Conservation (phyloP, 2,113 vertebrate genomes). For the Tenebrosternarchus preto region DNA sequence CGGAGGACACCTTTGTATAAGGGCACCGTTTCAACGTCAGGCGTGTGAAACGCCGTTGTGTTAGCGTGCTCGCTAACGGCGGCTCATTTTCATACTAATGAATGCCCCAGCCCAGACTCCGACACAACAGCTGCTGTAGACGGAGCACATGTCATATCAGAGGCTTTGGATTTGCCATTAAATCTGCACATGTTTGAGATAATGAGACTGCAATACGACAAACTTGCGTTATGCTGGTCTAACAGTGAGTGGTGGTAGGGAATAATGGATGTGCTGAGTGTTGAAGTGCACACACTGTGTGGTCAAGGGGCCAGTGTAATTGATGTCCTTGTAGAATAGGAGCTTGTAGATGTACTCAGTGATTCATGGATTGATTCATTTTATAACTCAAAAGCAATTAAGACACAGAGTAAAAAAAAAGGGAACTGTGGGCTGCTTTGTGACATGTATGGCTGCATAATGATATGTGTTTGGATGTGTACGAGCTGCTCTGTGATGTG, state of each 20-base stretch:
- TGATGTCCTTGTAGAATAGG: conserved; percentile 8
- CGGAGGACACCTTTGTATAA: conserved; percentile 53
- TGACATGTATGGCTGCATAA: not conserved
- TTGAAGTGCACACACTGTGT: not conserved
- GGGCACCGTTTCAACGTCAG: conserved; percentile 43
- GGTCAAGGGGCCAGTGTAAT: conserved; percentile 19
- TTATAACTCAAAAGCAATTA: conserved; percentile 3
- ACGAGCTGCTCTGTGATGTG: no score
- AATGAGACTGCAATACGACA: conserved; percentile 43
- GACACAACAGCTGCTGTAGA: conserved; percentile 39
- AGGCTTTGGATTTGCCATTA: conserved; percentile 34
- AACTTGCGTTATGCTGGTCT: conserved; percentile 21
- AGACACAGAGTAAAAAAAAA: not conserved
- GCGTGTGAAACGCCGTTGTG: conserved; percentile 26
- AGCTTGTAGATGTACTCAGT: not conserved
- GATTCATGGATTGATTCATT: conserved; percentile 4
- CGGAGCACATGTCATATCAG: conserved; percentile 30
- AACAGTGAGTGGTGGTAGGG: not conserved
- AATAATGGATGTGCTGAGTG: not conserved
- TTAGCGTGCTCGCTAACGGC: conserved; percentile 36
- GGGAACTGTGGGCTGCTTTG: not conserved
- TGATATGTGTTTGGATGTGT: no score
- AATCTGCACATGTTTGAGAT: conserved; percentile 40
- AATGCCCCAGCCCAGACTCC: conserved; percentile 39
- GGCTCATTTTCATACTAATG: conserved; percentile 57